phyloP scores from a whole-genome alignment of 2,888 invertebrate species.

The Unio pictorum region DNA sequence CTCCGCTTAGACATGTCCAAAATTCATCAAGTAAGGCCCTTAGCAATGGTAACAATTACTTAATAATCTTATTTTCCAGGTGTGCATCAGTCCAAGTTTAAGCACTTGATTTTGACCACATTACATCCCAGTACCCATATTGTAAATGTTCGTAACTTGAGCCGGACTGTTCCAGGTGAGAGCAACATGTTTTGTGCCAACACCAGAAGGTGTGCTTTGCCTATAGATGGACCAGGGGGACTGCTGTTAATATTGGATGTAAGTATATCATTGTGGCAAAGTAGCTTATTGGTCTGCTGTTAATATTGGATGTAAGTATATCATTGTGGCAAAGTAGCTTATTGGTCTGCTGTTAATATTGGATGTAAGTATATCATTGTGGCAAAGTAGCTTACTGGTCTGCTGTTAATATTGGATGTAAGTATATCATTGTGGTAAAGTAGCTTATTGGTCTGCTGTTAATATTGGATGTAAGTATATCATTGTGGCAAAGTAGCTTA shows the following conservation, averaged over 20 bases:
- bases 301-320: background rate
- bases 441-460: background rate
- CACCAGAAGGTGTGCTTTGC: constrained; percentile 88
- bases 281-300: background rate
- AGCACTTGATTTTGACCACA: constrained; percentile 91
- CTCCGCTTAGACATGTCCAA: too few species aligned
- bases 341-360: background rate
- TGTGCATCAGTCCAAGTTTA: constrained; percentile 88
- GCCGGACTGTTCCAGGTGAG: constrained; percentile 92
- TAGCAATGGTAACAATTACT: too few species aligned
- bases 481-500: background rate
- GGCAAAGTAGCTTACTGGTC: constrained; percentile 71
- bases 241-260: constrained; percentile 88
- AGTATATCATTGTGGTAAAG: background rate
- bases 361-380: too few species aligned
- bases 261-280: constrained; percentile 1
- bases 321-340: background rate
- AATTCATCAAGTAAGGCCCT: too few species aligned
- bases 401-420: constrained; percentile 83
- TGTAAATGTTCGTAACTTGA: constrained; percentile 91
- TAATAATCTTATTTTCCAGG: constrained; percentile 72
- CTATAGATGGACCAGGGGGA: constrained; percentile 91
- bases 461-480: too few species aligned
- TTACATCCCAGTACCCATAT: constrained; percentile 92
- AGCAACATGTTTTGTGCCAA: constrained; percentile 95